A percentile compares a stretch with the other conserved stretches of the same genome.
Conservation (phyloP, 1,140 invertebrate genomes). For the Drosophila sturtevanti region DNA sequence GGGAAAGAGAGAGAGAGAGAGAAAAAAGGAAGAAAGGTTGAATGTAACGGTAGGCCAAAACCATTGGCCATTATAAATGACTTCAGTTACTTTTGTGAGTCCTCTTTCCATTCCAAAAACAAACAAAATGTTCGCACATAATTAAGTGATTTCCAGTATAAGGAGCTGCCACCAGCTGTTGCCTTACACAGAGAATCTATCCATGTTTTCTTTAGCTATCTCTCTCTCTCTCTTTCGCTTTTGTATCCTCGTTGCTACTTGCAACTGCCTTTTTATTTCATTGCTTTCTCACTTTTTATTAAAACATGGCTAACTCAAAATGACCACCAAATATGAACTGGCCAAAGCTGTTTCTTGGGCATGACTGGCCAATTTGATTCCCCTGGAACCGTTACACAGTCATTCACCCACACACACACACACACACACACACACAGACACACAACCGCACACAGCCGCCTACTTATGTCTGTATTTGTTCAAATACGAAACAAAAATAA, state of each 20-base stretch:
- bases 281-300: slow-evolving; percentile 20
- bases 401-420: too few species aligned
- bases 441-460: neutral
- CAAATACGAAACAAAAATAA: slow-evolving; percentile 16
- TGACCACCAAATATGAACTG: slow-evolving; percentile 25
- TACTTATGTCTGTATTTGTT: neutral
- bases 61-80: slow-evolving; percentile 45
- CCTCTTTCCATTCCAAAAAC: slow-evolving; percentile 4
- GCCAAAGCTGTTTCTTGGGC: slow-evolving; percentile 8
- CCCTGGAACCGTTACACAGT: neutral
- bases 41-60: slow-evolving; percentile 28
- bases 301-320: slow-evolving; percentile 24
- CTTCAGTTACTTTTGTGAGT: slow-evolving; percentile 14
- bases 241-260: too few species aligned
- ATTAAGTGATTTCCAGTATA: slow-evolving; percentile 46
- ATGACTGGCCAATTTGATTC: slow-evolving; percentile 27
- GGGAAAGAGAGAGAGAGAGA: too few species aligned
- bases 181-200: slow-evolving; percentile 9
- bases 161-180: slow-evolving; percentile 34
- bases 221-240: neutral
- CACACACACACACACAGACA: too few species aligned
- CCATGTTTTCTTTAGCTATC: neutral
- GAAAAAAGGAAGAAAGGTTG: neutral
- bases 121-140: slow-evolving; percentile 58
- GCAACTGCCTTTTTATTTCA: too few species aligned